These are phyloP conservation scores for Carterocephalus palaemon DNA, from an alignment of 2,888 invertebrate species.

Conservation along the genomic window DNA sequence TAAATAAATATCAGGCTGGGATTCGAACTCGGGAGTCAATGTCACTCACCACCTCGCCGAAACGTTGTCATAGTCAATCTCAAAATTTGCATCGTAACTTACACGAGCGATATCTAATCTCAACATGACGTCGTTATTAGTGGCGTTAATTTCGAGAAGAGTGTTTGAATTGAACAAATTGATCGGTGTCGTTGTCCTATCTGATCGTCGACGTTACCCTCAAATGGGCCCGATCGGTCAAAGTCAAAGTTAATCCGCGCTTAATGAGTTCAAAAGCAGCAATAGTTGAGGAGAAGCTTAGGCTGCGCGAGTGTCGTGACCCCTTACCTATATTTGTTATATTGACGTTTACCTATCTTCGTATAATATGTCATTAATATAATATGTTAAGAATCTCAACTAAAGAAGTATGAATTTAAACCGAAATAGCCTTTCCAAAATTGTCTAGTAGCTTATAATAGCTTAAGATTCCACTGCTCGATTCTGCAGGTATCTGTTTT, in stretches of 20 bases:
- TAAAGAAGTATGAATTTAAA: too few species aligned
- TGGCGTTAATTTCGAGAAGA: slow-evolving; percentile 36
- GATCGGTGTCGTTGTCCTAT: slow-evolving; percentile 52
- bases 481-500: too few species aligned
- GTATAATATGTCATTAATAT: neutral
- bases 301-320: slow-evolving; percentile 37
- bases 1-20: too few species aligned
- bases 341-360: neutral
- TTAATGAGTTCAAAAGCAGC: slow-evolving; percentile 72
- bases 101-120: slow-evolving; percentile 8
- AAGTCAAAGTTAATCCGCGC: slow-evolving; percentile 67
- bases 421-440: too few species aligned
- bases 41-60: too few species aligned
- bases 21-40: too few species aligned
- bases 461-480: too few species aligned
- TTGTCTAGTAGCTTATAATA: too few species aligned
- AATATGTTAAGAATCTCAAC: neutral
- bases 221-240: slow-evolving; percentile 64
- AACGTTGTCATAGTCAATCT: too few species aligned
- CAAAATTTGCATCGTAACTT: too few species aligned
- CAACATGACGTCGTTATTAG: slow-evolving; percentile 10
- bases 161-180: slow-evolving; percentile 46
- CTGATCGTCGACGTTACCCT: slow-evolving; percentile 47
- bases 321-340: slow-evolving; percentile 18
- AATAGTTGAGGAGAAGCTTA: slow-evolving; percentile 54